Evolutionary conservation across 1,140 invertebrate species (phyloP).

Genomic region (Drosophila albomicans): DNA sequence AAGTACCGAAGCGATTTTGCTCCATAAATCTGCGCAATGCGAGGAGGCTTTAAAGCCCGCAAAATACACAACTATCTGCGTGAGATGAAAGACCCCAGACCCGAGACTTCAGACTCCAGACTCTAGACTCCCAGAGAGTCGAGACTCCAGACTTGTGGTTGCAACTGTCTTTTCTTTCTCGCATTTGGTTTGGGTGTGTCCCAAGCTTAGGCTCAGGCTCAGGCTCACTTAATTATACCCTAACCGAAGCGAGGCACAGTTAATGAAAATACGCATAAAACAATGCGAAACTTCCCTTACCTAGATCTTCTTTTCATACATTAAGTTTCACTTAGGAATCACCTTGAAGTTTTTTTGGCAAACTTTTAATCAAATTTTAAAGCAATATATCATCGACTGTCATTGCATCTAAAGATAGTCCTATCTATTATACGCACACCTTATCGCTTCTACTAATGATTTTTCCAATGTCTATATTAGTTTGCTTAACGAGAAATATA

Average conservation of each 20-base stretch:
- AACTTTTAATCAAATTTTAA: conserved; percentile 1
- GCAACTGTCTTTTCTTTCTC: conserved; percentile 14
- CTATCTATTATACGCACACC: not conserved
- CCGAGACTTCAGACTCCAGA: not conserved
- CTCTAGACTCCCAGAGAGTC: not conserved
- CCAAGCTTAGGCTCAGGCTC: not conserved
- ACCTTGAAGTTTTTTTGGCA: not conserved
- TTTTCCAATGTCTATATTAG: no score
- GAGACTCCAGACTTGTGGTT: conserved; percentile 14
- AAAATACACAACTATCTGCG: conserved; percentile 49
- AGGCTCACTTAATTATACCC: conserved; percentile 3
- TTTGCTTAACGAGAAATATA: no score
- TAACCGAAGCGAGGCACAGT: not conserved
- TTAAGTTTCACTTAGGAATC: not conserved
- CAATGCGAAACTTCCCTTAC: not conserved
- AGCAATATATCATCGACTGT: not conserved
- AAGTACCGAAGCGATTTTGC: conserved; percentile 51
- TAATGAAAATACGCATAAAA: not conserved
- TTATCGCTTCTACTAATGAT: not conserved
- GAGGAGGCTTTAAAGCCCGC: conserved; percentile 58
- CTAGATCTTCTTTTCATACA: no score
- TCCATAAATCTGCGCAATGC: conserved; percentile 78
- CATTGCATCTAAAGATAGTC: not conserved
- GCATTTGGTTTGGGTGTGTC: conserved; percentile 33
- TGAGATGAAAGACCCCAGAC: conserved; percentile 48